Percentiles rank a stretch among this genome's conserved stretches.
Conservation (phyloP, 1,140 invertebrate genomes). For the Drosophila erecta region DNA sequence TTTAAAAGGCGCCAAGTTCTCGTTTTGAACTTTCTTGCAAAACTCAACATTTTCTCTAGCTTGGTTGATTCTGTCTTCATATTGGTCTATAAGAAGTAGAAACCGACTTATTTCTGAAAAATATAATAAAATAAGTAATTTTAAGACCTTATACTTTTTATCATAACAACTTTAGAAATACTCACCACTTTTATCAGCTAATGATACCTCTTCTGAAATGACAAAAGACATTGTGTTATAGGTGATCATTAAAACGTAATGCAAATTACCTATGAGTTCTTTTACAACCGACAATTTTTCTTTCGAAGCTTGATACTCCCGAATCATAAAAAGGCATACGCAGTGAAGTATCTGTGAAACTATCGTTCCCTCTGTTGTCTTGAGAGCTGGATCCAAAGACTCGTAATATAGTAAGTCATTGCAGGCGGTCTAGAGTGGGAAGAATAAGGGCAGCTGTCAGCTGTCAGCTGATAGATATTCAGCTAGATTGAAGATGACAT, state of each 20-base stretch:
- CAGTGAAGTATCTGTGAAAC: slow-evolving; percentile 30
- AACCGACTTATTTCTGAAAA: slow-evolving; percentile 14
- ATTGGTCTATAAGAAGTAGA: slow-evolving; percentile 20
- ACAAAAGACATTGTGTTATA: not conserved
- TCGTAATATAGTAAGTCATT: slow-evolving; percentile 41
- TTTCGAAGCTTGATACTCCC: slow-evolving; percentile 24
- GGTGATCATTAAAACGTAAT: not conserved
- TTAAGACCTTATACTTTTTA: no score
- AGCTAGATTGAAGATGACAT: not conserved
- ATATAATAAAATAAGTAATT: not conserved
- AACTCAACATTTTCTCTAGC: slow-evolving; percentile 20
- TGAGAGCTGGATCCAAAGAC: slow-evolving; percentile 6
- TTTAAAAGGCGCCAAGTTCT: not conserved
- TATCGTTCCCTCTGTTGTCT: slow-evolving; percentile 21
- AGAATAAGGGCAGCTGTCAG: no score
- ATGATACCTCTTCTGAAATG: not conserved
- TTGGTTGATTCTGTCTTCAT: slow-evolving; percentile 31
- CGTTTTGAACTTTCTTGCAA: not conserved
- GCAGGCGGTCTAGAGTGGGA: slow-evolving; percentile 21
- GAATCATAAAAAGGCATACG: slow-evolving; percentile 25
- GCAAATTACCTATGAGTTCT: slow-evolving; percentile 13
- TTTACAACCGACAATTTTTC: slow-evolving; percentile 11
- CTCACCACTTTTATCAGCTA: slow-evolving; percentile 13
- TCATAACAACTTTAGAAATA: not conserved
- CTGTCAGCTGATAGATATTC: no score